Evolutionary conservation across 2,797 vertebrate genomes (phyloP).

Genomic region (Acestrorhynchus altus): DNA sequence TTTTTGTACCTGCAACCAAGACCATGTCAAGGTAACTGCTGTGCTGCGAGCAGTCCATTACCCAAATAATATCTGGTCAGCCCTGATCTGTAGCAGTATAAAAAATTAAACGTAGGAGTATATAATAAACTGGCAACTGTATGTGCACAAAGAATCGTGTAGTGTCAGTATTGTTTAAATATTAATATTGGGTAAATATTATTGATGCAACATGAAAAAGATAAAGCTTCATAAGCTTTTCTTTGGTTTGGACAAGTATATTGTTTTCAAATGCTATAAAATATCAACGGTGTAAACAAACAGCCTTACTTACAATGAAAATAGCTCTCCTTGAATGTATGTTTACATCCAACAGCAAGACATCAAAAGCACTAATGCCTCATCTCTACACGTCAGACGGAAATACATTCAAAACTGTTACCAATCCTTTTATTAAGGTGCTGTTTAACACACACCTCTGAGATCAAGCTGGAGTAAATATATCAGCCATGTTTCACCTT

Average conservation of each 20-base stretch:
- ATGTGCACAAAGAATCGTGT: too few relatives aligned
- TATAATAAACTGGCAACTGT: too few relatives aligned
- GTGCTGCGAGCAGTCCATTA: too few relatives aligned
- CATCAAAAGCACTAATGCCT: neutral
- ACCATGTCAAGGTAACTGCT: too few relatives aligned
- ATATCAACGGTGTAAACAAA: neutral
- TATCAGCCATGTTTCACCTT: conserved; percentile 3
- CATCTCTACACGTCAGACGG: neutral
- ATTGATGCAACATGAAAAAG: neutral
- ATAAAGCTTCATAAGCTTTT: neutral
- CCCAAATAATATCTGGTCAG: too few relatives aligned
- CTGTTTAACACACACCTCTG: neutral
- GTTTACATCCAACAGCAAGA: neutral
- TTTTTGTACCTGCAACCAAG: too few relatives aligned
- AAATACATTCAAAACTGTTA: conserved; percentile 7
- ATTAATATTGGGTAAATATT: too few relatives aligned
- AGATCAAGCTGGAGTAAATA: neutral
- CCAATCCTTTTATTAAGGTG: neutral
- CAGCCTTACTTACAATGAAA: neutral
- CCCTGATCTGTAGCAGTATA: too few relatives aligned
- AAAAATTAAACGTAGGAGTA: too few relatives aligned
- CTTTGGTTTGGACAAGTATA: neutral
- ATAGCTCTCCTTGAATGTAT: neutral
- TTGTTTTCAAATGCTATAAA: neutral
- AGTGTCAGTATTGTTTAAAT: too few relatives aligned